A percentile compares a stretch with the other conserved stretches of the same genome.
Conservation (phyloP, 2,888 invertebrate genomes). For the Gymnocheta viridis region DNA sequence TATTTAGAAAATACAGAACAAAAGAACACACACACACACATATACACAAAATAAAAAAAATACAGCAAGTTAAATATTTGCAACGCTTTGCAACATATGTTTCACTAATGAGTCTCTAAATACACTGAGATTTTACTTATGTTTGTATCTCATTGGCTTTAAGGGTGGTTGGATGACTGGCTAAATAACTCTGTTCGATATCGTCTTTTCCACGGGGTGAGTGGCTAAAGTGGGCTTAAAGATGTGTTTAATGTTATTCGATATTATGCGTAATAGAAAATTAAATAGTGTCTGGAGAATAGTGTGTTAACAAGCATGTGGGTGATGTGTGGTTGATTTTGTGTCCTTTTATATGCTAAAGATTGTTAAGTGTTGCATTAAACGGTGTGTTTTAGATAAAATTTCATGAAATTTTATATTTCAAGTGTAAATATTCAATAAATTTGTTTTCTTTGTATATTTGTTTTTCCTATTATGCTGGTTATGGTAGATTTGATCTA, state of each 20-base stretch:
- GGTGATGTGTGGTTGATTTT: slow-evolving; percentile 4
- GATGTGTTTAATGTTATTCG: slow-evolving; percentile 76
- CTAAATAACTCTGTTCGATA: slow-evolving; percentile 17
- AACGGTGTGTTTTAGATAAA: slow-evolving; percentile 20
- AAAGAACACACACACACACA: slow-evolving; percentile 42
- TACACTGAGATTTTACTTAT: slow-evolving; percentile 58
- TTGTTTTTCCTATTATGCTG: slow-evolving; percentile 28
- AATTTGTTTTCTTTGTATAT: slow-evolving; percentile 37
- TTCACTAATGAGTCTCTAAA: slow-evolving; percentile 70
- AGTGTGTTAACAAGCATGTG: slow-evolving; percentile 58
- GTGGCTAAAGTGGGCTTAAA: slow-evolving; percentile 40
- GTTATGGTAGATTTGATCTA: no score
- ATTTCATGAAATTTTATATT: slow-evolving; percentile 40
- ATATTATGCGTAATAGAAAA: slow-evolving; percentile 79
- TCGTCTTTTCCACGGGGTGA: background rate
- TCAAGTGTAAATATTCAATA: slow-evolving; percentile 52
- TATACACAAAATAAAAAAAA: no score
- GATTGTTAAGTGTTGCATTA: slow-evolving; percentile 42
- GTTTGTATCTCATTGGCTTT: background rate
- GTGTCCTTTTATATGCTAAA: background rate
- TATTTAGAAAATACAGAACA: slow-evolving; percentile 36
- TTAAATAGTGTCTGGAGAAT: slow-evolving; percentile 76
- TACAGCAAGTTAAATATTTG: slow-evolving; percentile 60
- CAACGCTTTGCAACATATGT: slow-evolving; percentile 67
- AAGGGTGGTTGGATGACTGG: slow-evolving; percentile 38